A percentile compares a stretch with the other conserved stretches of the same genome.
Evolutionary conservation across 30 jellyfish, hydroid and myxozoan species (phyloP).

Genomic region (Turritopsis dohrnii): DNA sequence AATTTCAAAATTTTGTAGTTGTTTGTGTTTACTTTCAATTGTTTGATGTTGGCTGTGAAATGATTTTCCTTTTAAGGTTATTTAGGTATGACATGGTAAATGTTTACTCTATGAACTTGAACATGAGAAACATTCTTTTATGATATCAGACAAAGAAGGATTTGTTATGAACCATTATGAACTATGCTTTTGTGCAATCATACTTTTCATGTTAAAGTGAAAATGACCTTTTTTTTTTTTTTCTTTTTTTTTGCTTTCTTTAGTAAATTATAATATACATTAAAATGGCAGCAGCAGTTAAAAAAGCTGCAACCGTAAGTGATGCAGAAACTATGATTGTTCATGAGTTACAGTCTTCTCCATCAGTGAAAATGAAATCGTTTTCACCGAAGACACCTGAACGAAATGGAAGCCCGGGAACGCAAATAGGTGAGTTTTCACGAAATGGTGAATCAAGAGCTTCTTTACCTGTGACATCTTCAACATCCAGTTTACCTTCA

Average conservation of each 20-base stretch:
- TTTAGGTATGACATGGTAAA: neutral
- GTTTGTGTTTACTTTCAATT: neutral
- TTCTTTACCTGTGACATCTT: neutral
- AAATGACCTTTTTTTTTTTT: neutral
- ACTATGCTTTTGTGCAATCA: neutral
- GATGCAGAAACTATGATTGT: neutral
- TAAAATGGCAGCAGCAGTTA: neutral
- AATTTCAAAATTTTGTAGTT: neutral
- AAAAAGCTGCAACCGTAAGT: neutral
- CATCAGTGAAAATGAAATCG: slow-evolving; percentile 10
- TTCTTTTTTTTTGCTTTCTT: neutral
- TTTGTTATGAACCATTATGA: neutral
- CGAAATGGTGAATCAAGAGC: neutral
- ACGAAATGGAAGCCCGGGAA: neutral
- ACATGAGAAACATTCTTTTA: neutral
- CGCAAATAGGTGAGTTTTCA: neutral
- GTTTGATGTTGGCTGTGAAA: neutral
- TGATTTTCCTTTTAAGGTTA: neutral
- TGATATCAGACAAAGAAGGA: neutral
- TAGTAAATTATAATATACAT: too few relatives aligned
- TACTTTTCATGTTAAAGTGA: neutral
- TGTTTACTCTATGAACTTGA: too few relatives aligned
- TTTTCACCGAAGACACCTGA: neutral
- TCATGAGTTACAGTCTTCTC: slow-evolving; percentile 4
- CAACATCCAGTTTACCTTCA: slow-evolving; percentile 1